Conservation (phyloP, 2,113 vertebrate genomes). For the Galeopterus variegatus region DNA sequence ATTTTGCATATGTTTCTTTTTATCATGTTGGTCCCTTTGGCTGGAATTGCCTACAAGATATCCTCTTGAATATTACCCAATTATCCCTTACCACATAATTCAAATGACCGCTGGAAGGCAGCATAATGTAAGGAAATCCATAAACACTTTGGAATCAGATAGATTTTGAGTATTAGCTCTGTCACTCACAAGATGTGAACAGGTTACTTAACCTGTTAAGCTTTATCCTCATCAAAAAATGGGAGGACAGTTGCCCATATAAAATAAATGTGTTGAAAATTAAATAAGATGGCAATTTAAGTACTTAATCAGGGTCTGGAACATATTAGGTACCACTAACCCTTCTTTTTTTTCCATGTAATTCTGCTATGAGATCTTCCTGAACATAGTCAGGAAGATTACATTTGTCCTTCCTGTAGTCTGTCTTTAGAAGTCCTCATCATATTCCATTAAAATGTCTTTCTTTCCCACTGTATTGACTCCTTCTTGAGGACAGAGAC, state of each 20-base stretch:
- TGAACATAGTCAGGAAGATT: neutral
- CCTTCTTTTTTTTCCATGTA: neutral
- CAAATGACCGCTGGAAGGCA: neutral
- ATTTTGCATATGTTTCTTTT: slow-evolving; percentile 32
- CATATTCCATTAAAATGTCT: neutral
- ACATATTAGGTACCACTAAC: neutral
- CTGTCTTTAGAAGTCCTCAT: neutral
- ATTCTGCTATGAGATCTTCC: neutral
- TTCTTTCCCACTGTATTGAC: neutral
- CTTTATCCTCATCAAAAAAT: neutral
- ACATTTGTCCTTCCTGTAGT: neutral
- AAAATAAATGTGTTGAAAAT: neutral
- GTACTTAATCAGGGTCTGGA: neutral
- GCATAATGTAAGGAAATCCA: neutral
- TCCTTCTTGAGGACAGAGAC: neutral
- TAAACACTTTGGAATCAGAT: slow-evolving; percentile 34
- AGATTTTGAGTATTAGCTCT: neutral
- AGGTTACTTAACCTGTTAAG: neutral
- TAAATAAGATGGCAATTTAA: slow-evolving; percentile 22
- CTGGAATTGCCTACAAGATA: neutral
- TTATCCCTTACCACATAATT: neutral
- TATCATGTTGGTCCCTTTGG: neutral
- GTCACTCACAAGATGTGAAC: neutral
- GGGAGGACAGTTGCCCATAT: neutral
- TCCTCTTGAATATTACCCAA: neutral